A percentile compares a stretch with the other conserved stretches of the same genome.
These are phyloP conservation scores for Hipposideros larvatus DNA, from an alignment of 2,797 vertebrate genomes.

Conservation along the genomic window DNA sequence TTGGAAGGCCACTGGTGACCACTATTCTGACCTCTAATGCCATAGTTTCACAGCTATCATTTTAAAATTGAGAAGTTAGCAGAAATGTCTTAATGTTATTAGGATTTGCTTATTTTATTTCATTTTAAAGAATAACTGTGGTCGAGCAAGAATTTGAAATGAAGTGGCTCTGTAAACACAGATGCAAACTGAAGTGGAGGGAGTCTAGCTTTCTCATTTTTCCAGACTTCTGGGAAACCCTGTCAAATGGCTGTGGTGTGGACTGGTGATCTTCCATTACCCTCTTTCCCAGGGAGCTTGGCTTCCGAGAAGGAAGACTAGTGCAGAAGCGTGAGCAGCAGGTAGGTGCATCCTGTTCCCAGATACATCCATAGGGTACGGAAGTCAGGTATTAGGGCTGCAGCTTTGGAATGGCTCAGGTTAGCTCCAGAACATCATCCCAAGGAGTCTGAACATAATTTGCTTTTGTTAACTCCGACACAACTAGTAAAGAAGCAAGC, in stretches of 20 bases:
- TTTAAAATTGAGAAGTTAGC: neutral
- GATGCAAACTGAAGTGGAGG: neutral
- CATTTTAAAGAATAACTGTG: neutral
- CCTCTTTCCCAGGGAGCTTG: neutral
- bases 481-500: neutral
- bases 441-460: neutral
- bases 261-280: neutral
- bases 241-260: neutral
- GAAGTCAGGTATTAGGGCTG: neutral
- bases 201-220: neutral
- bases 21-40: neutral
- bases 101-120: constrained; percentile 12
- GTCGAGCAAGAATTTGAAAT: neutral
- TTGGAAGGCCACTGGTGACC: neutral
- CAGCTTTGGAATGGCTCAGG: neutral
- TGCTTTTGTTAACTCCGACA: neutral
- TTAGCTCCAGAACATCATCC: neutral
- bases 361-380: neutral
- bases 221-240: neutral
- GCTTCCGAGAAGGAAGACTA: neutral
- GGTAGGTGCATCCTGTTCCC: neutral
- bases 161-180: neutral
- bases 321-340: neutral
- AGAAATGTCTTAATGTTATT: neutral
- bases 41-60: neutral